phyloP scores from a whole-genome alignment of 1,140 invertebrate species.

The Forficula auricularia region DNA sequence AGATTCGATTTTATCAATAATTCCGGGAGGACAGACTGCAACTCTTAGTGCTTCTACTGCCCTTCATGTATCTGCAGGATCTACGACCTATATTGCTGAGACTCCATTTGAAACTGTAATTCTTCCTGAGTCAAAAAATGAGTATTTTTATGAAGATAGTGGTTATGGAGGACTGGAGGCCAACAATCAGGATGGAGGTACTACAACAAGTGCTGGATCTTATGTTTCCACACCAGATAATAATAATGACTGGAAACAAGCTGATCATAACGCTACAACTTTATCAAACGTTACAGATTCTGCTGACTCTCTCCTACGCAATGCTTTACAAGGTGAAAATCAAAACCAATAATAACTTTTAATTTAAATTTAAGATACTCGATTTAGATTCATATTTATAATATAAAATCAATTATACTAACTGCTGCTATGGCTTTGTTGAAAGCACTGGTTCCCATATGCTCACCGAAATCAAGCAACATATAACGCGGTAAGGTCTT shows the following conservation, averaged over 20 bases:
- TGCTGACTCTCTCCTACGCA: conserved; percentile 52
- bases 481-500: too few species aligned
- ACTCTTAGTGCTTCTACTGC: conserved; percentile 17
- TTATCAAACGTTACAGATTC: conserved; percentile 8
- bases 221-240: conserved; percentile 29
- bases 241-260: conserved; percentile 63
- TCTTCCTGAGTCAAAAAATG: conserved; percentile 7
- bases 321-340: conserved; percentile 57
- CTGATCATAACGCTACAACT: conserved; percentile 40
- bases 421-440: too few species aligned
- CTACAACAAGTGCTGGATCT: conserved; percentile 21
- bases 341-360: too few species aligned
- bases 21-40: conserved; percentile 18
- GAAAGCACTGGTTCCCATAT: too few species aligned
- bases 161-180: conserved; percentile 52
- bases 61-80: conserved; percentile 11
- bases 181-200: conserved; percentile 19
- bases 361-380: too few species aligned
- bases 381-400: too few species aligned
- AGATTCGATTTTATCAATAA: conserved; percentile 29
- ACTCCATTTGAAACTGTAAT: conserved; percentile 8
- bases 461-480: too few species aligned
- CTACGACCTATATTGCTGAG: conserved; percentile 5
- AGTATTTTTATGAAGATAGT: conserved; percentile 46
- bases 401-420: too few species aligned